Conservation (phyloP, 2,888 invertebrate genomes). For the Cloeon dipterum region DNA sequence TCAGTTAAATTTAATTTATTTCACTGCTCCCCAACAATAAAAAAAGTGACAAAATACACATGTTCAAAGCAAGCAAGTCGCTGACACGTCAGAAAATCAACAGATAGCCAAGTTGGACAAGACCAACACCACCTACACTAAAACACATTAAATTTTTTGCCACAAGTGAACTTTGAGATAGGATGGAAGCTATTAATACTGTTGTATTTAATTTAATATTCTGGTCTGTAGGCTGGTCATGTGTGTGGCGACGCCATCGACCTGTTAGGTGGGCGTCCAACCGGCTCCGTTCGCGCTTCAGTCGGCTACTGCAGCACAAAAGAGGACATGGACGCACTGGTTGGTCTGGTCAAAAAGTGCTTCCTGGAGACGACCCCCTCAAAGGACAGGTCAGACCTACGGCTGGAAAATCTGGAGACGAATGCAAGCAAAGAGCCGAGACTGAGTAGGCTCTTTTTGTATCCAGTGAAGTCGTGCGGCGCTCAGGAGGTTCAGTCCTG, state of each 20-base stretch:
- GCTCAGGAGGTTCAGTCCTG: slow-evolving; percentile 47
- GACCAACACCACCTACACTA: too few relatives aligned
- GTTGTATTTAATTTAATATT: slow-evolving; percentile 4
- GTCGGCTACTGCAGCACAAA: slow-evolving; percentile 76
- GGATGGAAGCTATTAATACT: too few relatives aligned
- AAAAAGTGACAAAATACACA: too few relatives aligned
- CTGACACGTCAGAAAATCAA: too few relatives aligned
- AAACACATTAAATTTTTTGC: too few relatives aligned
- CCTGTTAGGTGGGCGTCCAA: slow-evolving; percentile 63
- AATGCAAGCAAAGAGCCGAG: background rate
- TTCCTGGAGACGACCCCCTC: slow-evolving; percentile 31
- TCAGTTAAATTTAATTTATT: too few relatives aligned
- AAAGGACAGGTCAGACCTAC: background rate
- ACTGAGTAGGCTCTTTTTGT: slow-evolving; percentile 36
- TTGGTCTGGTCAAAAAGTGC: slow-evolving; percentile 50
- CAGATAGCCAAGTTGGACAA: too few relatives aligned
- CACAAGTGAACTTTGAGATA: too few relatives aligned
- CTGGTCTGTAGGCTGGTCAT: slow-evolving; percentile 42
- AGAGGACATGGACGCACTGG: slow-evolving; percentile 42
- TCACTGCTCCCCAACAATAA: too few relatives aligned
- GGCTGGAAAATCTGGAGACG: background rate
- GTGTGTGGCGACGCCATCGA: slow-evolving; percentile 78
- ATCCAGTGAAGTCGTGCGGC: slow-evolving; percentile 82
- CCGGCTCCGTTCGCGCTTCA: slow-evolving; percentile 77
- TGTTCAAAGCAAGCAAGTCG: too few relatives aligned